Conservation (phyloP, 1,140 invertebrate genomes). For the Pseudobourletiella spinata region DNA sequence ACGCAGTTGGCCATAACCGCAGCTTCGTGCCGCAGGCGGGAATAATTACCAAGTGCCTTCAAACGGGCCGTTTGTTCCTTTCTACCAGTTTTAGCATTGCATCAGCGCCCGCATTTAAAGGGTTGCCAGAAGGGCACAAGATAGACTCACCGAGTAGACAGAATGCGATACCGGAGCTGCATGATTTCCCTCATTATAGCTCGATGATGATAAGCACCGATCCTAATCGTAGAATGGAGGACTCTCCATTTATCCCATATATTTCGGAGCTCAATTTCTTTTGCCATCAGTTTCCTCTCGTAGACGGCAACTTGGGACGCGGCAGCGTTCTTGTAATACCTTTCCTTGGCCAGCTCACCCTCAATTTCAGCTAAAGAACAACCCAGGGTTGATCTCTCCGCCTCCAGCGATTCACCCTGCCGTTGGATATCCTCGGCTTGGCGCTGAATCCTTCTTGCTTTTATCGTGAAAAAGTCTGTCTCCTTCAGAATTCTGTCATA, state of each 20-base stretch:
- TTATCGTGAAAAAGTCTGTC: conserved; percentile 17
- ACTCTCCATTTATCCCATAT: conserved; percentile 25
- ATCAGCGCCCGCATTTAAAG: too few relatives aligned
- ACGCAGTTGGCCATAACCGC: conserved; percentile 26
- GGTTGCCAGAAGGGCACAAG: too few relatives aligned
- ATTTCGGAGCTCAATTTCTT: conserved; percentile 15
- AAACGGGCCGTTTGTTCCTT: neutral
- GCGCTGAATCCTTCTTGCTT: conserved; percentile 16
- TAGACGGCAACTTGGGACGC: conserved; percentile 11
- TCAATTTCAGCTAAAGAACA: conserved; percentile 16
- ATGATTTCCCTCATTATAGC: conserved; percentile 17
- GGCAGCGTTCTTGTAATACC: conserved; percentile 17
- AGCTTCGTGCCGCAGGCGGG: conserved; percentile 25
- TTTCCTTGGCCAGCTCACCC: conserved; percentile 15
- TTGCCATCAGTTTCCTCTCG: conserved; percentile 13
- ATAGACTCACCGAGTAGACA: too few relatives aligned
- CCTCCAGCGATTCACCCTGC: conserved; percentile 14
- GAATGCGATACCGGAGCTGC: conserved; percentile 5
- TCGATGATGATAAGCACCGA: conserved; percentile 28
- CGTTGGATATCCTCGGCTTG: conserved; percentile 19
- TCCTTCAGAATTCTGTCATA: conserved; percentile 18
- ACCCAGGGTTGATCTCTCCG: conserved; percentile 17
- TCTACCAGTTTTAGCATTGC: too few relatives aligned
- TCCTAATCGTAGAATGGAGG: conserved; percentile 21
- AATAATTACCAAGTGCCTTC: neutral